Base-by-base conservation (phyloP, 2,888 invertebrate species). In the Nemapogon koenigi region DNA sequence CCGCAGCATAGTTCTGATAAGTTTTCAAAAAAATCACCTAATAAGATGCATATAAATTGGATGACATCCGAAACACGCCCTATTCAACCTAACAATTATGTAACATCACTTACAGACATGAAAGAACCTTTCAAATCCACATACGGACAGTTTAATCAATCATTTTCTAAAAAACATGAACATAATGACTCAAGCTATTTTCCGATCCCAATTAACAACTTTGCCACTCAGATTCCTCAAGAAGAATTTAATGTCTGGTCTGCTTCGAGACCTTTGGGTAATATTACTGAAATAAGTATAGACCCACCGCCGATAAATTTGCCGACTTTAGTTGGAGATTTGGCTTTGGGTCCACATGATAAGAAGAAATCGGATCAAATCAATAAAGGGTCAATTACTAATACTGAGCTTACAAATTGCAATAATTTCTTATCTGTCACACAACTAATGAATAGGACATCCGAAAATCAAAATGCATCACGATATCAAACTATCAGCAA, bases 31-130 rank as follows among this genome's bases (percentile, higher is more conserved):
- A 78, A 76, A 43, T 71, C 71, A 4, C 71, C 73, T 1, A 71
- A 49, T 40, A 78, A 78, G 61, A 75, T 66, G 67, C 78, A 76
- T 43, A 78, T 78, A 19, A 78, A 78, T 48, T 78, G 78, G 78
- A 78, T 78, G 78, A 78, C 78, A 14, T 78, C 78, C 13, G 78
- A 78, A 59, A 63, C 64, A 30, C 63, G 75, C 43, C 62, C 76
- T 11, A 28, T 33, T 11, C 61, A 67, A 52, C 71, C 72, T 53
- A 67, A 56, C 45, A 61, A 33, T 16, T 8, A 57, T 49, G 70
- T 59, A 44, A 67, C 58, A 39, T 49, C 60, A 41, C 43, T 52
- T 18, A 37, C 52, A 26, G 59, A 60, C 17, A 45, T 55, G 35
- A 76, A 76, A 53, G 68, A 68, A 27, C 44, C 51, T 19, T 57